Evolutionary conservation across 2,888 invertebrate genomes (phyloP).

Genomic region (Aricia artaxerxes): DNA sequence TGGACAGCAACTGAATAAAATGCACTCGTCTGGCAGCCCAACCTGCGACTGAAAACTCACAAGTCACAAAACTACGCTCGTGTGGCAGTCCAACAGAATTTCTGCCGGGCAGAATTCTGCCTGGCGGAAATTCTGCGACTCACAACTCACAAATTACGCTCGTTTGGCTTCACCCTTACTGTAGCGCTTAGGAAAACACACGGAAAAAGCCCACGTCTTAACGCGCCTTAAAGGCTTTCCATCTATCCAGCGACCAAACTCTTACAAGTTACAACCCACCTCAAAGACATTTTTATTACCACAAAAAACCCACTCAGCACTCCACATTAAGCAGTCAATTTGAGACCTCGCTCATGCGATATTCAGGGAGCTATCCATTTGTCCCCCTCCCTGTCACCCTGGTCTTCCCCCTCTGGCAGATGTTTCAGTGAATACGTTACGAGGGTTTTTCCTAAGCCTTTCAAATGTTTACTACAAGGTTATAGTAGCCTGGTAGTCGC

Average conservation of each 20-base stretch:
- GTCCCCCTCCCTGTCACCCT: background rate
- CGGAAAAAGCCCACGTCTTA: no score
- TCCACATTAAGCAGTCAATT: slow-evolving; percentile 11
- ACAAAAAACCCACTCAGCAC: background rate
- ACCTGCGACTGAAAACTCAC: no score
- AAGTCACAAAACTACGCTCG: no score
- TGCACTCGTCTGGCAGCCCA: no score
- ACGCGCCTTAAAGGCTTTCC: no score
- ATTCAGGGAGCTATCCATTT: slow-evolving; percentile 30
- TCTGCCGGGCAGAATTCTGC: no score
- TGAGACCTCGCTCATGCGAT: slow-evolving; percentile 29
- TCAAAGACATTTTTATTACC: background rate
- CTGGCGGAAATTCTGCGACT: no score
- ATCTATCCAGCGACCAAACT: background rate
- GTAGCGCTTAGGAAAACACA: no score
- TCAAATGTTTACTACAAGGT: background rate
- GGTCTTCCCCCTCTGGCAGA: background rate
- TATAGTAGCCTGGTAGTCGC: background rate
- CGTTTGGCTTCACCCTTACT: no score
- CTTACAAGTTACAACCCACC: background rate
- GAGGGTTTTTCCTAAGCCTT: slow-evolving; percentile 4
- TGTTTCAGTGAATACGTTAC: slow-evolving; percentile 2
- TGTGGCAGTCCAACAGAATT: no score
- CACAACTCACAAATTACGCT: no score
- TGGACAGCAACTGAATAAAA: no score